These are phyloP conservation scores for Acanthosepion esculentum DNA, from an alignment of 2,888 invertebrate species.

Conservation along the genomic window DNA sequence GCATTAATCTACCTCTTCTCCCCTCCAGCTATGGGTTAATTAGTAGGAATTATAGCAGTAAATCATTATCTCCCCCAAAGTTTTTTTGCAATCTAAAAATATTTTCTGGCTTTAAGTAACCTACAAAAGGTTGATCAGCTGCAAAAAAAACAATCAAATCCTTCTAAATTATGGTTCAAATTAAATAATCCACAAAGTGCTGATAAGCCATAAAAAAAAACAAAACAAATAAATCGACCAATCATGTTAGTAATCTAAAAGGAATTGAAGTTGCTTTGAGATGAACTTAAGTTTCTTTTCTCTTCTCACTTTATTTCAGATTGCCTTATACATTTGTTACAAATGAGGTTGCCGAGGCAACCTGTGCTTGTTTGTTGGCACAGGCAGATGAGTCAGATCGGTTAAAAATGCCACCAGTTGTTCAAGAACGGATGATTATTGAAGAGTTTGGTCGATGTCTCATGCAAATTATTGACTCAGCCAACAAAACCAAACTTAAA, in stretches of 20 bases:
- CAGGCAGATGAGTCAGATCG: conserved; percentile 88
- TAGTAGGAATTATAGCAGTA: too few relatives aligned
- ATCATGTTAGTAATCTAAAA: background rate
- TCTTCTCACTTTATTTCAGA: conserved; percentile 74
- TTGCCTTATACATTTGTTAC: conserved; percentile 94
- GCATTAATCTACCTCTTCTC: too few relatives aligned
- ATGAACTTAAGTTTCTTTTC: background rate
- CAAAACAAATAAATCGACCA: too few relatives aligned
- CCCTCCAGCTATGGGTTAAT: too few relatives aligned
- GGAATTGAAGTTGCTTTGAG: background rate
- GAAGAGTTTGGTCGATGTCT: conserved; percentile 96
- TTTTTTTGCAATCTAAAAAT: too few relatives aligned
- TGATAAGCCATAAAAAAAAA: too few relatives aligned
- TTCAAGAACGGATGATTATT: conserved; percentile 85
- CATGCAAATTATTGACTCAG: conserved; percentile 90
- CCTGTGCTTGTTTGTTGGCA: conserved; percentile 95
- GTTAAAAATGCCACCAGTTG: conserved; percentile 80
- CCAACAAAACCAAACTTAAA: conserved; percentile 76
- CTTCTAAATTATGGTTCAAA: too few relatives aligned
- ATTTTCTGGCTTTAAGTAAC: too few relatives aligned
- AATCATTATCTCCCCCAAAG: too few relatives aligned
- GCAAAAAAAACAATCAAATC: too few relatives aligned
- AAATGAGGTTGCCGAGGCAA: conserved; percentile 94
- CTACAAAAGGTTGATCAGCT: too few relatives aligned
- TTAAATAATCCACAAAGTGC: too few relatives aligned